These are phyloP conservation scores for Pseudonaja textilis DNA, from an alignment of 2,113 vertebrate species.

Conservation along the genomic window DNA sequence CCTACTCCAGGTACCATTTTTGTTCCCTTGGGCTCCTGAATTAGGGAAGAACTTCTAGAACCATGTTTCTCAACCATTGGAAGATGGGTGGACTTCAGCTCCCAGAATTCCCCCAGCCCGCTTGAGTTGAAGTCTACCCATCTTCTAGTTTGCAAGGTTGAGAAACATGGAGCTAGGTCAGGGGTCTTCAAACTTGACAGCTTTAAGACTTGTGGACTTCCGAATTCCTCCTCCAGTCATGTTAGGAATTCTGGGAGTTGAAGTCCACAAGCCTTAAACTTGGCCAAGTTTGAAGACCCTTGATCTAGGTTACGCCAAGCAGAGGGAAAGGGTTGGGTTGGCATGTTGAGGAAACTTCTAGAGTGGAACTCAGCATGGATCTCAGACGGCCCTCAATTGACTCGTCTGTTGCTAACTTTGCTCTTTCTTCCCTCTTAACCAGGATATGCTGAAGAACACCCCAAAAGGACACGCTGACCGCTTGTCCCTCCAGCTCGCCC, in stretches of 20 bases:
- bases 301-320: background rate
- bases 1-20: slow-evolving; percentile 83
- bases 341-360: background rate
- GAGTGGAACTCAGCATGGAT: background rate
- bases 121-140: background rate
- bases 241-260: too few relatives aligned
- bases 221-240: too few relatives aligned
- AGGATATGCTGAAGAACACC: slow-evolving; percentile 98
- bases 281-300: too few relatives aligned
- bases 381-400: background rate
- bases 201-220: too few relatives aligned
- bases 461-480: slow-evolving; percentile 88
- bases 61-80: background rate
- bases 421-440: background rate
- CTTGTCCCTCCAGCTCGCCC: slow-evolving; percentile 90
- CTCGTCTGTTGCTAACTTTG: background rate
- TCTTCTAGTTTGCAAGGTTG: background rate
- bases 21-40: accelerated
- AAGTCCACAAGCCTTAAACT: too few relatives aligned
- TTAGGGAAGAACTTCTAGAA: background rate
- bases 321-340: background rate
- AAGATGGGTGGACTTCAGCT: background rate
- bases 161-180: background rate
- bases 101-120: background rate
- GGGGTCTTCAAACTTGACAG: too few relatives aligned